Conservation (phyloP, 1,140 invertebrate genomes). For the Apis florea region DNA sequence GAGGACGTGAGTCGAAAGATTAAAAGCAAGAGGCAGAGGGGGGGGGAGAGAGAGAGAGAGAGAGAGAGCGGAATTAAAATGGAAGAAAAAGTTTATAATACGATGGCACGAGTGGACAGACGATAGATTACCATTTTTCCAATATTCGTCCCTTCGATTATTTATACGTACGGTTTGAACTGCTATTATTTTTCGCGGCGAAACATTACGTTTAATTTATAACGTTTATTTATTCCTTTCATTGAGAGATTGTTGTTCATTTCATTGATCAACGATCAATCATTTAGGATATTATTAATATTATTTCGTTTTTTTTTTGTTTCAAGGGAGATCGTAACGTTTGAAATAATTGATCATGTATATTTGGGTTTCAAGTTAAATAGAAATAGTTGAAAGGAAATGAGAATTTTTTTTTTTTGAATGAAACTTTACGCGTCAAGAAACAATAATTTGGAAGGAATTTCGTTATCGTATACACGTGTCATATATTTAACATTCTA, state of each 20-base stretch:
- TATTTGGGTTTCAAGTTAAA: no score
- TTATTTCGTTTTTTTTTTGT: no score
- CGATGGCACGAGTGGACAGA: not conserved
- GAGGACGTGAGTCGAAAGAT: constrained; percentile 14
- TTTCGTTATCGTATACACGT: no score
- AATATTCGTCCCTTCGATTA: constrained; percentile 20
- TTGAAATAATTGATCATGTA: no score
- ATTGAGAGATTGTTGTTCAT: not conserved
- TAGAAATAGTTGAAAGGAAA: no score
- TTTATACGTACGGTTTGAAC: not conserved
- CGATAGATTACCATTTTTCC: constrained; percentile 25
- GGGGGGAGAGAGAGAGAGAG: not conserved
- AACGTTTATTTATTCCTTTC: not conserved
- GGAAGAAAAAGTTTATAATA: constrained; percentile 1
- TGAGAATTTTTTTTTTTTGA: no score
- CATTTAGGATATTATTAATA: no score
- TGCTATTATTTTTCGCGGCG: not conserved
- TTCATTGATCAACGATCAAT: no score
- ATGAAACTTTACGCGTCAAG: no score
- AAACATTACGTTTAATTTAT: not conserved
- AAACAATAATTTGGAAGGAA: no score
- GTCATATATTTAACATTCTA: no score
- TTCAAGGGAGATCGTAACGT: no score
- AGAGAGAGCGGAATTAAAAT: not conserved
- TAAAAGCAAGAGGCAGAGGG: not conserved